Evolutionary conservation across 2,888 invertebrate species (phyloP).

Genomic region (Drosophila tanythrix): DNA sequence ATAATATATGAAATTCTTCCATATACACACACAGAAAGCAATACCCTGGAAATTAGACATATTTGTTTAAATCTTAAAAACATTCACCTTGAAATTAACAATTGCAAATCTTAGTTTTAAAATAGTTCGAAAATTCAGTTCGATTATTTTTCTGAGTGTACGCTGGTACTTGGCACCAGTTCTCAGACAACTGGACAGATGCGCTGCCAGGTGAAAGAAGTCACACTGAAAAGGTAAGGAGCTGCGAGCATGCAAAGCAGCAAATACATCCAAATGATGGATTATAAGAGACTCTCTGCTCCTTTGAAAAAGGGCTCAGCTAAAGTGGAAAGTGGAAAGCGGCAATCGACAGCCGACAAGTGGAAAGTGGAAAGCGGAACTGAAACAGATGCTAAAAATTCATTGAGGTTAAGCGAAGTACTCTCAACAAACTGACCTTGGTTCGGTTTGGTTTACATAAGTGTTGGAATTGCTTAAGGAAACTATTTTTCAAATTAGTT

Average conservation of each 20-base stretch:
- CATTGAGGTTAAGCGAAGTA: slow-evolving; percentile 28
- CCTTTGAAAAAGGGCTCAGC: slow-evolving; percentile 9
- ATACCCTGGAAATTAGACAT: neutral
- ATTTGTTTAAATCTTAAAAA: neutral
- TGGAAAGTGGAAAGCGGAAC: neutral
- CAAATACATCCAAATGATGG: slow-evolving; percentile 31
- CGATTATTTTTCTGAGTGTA: neutral
- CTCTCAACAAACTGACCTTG: slow-evolving; percentile 35
- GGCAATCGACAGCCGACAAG: slow-evolving; percentile 1
- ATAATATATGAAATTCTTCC: neutral
- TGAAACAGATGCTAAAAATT: slow-evolving; percentile 40
- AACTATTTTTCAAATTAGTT: neutral
- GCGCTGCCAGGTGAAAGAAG: slow-evolving; percentile 28
- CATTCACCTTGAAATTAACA: neutral
- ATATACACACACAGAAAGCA: neutral
- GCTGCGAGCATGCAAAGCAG: slow-evolving; percentile 28
- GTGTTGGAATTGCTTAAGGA: slow-evolving; percentile 12
- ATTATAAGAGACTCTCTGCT: slow-evolving; percentile 37
- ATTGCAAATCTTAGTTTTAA: neutral
- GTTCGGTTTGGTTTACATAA: slow-evolving; percentile 25
- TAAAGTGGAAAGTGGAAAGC: slow-evolving; percentile 12
- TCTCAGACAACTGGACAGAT: slow-evolving; percentile 32
- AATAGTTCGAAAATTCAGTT: too few species aligned
- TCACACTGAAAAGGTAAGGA: slow-evolving; percentile 20
- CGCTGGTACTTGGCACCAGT: slow-evolving; percentile 2